Evolutionary conservation across 2,113 vertebrate species (phyloP), one percentile per base, ranked within the genome.

Genomic region (Gavia stellata): DNA sequence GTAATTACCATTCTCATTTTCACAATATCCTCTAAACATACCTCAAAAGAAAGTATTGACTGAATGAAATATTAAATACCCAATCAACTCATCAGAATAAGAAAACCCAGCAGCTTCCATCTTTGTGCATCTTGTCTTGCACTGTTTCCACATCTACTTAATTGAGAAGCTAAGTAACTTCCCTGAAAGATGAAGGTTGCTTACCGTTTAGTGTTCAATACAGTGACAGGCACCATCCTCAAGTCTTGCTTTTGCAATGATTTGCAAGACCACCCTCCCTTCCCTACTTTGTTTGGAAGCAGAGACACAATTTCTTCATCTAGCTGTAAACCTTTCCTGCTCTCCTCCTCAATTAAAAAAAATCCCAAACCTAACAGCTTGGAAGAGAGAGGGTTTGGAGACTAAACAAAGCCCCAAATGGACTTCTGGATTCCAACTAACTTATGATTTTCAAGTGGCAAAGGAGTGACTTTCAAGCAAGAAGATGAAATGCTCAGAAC

Each of bases 1-100:
- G 16, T 38, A 91, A 94, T 14, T 62, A 40, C 45, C 40, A 36
- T 40, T 86, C 65, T 89, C 5, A 42, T 82, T 93, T 82, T 90
- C 62, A 65, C 44, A 85, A 50, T 34, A 89, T 23, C 25, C 15
- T 68, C 73, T 61, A 33, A 84, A 56, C 23, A 28, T 29, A 92
- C 14, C 40, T 94, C 73, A 70, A 67, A 91, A 90, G 84, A 95
- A 77, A 92, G 68, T 40, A 63, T 7, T 84, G 80, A 74, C 56
- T 33, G 20, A 91, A 88, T 94, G 86, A 88, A 93, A 74, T 86
- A 92, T 88, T 94, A 74, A 94, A 78, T 47, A 84, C 9, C 8
- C 47, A 49, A 53, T 8, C 28, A 81, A 73, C 28, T 70, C 34
- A 53, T 52, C 21, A 49, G 25, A 80, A 65, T 40, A 61, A 25